Evolutionary conservation across 2,113 vertebrate species (phyloP).

Genomic region (Malaclemys terrapin): DNA sequence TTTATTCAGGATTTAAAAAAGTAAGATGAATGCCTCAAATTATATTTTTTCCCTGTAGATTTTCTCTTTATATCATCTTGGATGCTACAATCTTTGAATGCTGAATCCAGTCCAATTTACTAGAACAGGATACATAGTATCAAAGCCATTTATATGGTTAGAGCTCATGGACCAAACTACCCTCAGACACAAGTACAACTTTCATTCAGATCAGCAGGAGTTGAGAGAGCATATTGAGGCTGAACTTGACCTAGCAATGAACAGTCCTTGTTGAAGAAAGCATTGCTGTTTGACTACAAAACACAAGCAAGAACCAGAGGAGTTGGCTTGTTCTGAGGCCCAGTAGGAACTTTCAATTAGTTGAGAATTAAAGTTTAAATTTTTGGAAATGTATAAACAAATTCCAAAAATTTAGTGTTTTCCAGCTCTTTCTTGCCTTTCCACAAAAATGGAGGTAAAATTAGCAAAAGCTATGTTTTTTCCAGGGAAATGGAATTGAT

Average conservation of each 20-base stretch:
- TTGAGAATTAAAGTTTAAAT: not conserved
- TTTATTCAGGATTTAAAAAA: no score
- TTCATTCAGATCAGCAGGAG: not conserved
- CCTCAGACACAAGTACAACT: not conserved
- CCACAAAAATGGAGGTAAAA: not conserved
- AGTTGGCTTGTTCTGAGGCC: not conserved
- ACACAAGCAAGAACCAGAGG: not conserved
- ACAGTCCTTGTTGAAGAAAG: not conserved
- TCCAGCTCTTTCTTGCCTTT: not conserved
- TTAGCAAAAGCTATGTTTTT: not conserved
- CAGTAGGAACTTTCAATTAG: not conserved
- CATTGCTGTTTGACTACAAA: not conserved
- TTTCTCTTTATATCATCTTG: constrained; percentile 78
- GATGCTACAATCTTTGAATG: constrained; percentile 82
- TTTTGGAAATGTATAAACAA: no score
- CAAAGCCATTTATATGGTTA: constrained; percentile 26
- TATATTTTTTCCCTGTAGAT: constrained; percentile 70
- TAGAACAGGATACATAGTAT: constrained; percentile 54
- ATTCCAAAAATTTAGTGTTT: not conserved
- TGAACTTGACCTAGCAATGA: not conserved
- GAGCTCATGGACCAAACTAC: not conserved
- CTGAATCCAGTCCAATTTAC: constrained; percentile 73
- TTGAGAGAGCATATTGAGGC: not conserved
- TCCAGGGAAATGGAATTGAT: not conserved
- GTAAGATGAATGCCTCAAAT: not conserved